phyloP scores from a whole-genome alignment of 2,888 invertebrate species.

The Chaetogeoica ovagalla region DNA sequence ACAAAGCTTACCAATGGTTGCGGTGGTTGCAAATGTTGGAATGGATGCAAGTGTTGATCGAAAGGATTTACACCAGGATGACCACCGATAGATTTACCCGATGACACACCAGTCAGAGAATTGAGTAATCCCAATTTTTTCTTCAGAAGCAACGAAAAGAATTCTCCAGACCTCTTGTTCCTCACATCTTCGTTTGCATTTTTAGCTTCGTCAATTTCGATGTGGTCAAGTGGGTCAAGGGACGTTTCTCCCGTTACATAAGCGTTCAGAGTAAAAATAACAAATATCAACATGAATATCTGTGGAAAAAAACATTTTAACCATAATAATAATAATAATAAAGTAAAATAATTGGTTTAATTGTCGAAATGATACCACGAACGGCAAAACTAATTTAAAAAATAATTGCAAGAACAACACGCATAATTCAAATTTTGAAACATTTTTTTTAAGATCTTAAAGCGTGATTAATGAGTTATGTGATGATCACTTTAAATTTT shows the following conservation, averaged over 20 bases:
- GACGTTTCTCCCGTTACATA: constrained; percentile 18
- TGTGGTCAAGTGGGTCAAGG: neutral
- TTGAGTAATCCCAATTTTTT: constrained; percentile 54
- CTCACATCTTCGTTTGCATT: constrained; percentile 55
- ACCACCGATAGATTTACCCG: constrained; percentile 45
- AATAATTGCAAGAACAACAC: neutral
- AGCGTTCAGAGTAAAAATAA: constrained; percentile 15
- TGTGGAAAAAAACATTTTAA: neutral
- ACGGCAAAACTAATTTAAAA: constrained; percentile 29
- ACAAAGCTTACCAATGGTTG: constrained; percentile 38
- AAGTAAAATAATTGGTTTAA: neutral
- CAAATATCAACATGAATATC: constrained; percentile 25
- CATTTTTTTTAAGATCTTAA: constrained; percentile 9
- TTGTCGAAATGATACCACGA: neutral
- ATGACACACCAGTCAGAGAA: constrained; percentile 52
- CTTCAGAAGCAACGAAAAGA: constrained; percentile 53
- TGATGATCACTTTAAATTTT: constrained; percentile 15
- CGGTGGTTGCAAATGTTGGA: too few relatives aligned
- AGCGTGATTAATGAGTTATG: constrained; percentile 27
- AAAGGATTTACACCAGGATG: neutral
- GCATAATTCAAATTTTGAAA: constrained; percentile 9
- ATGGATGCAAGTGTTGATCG: constrained; percentile 46
- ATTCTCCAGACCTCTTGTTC: constrained; percentile 57
- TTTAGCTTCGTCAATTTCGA: constrained; percentile 5
- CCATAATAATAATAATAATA: neutral